Conservation (phyloP, 2,888 invertebrate species). For the Actias luna region DNA sequence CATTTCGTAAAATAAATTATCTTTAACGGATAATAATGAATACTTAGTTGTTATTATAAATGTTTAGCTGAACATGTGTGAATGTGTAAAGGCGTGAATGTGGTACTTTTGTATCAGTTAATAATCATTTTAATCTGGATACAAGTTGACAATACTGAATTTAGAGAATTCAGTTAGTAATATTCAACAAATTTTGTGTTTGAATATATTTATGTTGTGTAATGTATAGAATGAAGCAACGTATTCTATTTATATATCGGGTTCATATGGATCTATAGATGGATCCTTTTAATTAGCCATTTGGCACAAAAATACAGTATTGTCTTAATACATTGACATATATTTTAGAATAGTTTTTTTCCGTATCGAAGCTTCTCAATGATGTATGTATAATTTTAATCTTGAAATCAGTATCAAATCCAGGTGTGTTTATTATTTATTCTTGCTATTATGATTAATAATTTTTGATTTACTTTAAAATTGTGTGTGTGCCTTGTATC, state of each 20-base stretch:
- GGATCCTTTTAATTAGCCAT: constrained; percentile 22
- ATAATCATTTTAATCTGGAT: constrained; percentile 26
- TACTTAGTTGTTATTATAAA: constrained; percentile 80
- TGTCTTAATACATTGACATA: constrained; percentile 31
- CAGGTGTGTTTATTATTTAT: constrained; percentile 75
- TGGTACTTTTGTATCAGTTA: constrained; percentile 66
- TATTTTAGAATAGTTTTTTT: constrained; percentile 51
- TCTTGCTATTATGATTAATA: constrained; percentile 69
- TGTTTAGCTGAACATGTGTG: constrained; percentile 79
- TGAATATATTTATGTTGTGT: neutral
- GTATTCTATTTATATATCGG: constrained; percentile 7
- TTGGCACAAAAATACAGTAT: constrained; percentile 38
- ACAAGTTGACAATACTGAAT: constrained; percentile 46
- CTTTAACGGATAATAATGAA: constrained; percentile 71
- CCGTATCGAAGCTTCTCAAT: constrained; percentile 57
- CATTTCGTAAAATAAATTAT: constrained; percentile 59
- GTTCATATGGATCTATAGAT: constrained; percentile 6
- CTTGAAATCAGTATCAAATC: constrained; percentile 62
- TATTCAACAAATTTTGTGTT: neutral
- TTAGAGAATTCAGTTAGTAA: constrained; percentile 16
- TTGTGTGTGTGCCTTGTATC: constrained; percentile 88
- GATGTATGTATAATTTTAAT: constrained; percentile 51
- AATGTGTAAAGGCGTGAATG: constrained; percentile 76
- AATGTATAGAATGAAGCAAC: neutral
- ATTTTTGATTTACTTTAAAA: constrained; percentile 79